These are phyloP conservation scores for Rallus crepitans DNA, from an alignment of 2,797 vertebrate genomes.

Conservation along the genomic window DNA sequence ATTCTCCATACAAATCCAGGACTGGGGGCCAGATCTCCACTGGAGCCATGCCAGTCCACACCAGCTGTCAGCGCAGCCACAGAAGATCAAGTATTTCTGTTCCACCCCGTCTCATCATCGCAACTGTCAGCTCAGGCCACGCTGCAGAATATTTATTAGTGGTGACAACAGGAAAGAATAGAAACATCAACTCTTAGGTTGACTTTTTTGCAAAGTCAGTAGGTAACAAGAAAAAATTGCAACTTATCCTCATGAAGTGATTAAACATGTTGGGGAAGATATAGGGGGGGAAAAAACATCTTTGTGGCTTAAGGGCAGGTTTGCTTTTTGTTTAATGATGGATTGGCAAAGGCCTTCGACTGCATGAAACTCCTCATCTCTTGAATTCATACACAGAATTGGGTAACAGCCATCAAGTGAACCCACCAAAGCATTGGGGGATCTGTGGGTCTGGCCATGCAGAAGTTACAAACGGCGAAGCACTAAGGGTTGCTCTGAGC, in stretches of 20 bases:
- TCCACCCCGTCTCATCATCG: background rate
- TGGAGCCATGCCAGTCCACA: background rate
- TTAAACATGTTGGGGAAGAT: background rate
- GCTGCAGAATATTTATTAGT: slow-evolving; percentile 8
- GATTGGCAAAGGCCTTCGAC: background rate
- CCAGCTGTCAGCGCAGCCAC: slow-evolving; percentile 25
- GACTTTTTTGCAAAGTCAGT: background rate
- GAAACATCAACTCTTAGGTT: background rate
- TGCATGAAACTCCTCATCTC: background rate
- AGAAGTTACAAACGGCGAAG: background rate
- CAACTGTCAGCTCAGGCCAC: background rate
- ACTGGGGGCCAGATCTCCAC: background rate
- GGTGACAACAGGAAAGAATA: background rate
- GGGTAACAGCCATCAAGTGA: background rate
- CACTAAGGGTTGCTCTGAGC: background rate
- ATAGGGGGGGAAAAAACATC: accelerated
- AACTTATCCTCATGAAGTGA: background rate
- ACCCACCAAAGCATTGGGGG: accelerated
- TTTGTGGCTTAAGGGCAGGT: background rate
- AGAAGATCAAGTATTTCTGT: slow-evolving; percentile 1
- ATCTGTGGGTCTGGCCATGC: background rate
- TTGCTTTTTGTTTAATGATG: background rate
- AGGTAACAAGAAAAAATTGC: background rate
- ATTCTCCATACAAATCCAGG: background rate
- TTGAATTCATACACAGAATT: background rate